Base-by-base conservation (phyloP, 2,888 invertebrate genomes). In the Willowsia nigromaculata region DNA sequence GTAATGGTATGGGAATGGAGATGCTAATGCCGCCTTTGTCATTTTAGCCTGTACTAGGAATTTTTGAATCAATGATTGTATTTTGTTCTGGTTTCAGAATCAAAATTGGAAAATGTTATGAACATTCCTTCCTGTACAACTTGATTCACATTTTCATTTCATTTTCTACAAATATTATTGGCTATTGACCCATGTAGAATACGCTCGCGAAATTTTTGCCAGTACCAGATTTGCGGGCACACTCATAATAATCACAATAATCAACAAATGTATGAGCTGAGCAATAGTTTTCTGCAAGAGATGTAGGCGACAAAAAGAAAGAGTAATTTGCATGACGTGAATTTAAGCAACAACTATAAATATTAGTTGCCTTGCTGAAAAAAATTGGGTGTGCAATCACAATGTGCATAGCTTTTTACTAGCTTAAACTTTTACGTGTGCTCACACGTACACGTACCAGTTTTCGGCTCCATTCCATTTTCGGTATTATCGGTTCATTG, bases 401-500 rank as follows among this genome's bases (percentile, higher is more conserved):
- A 65, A 25, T 68, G 30, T 13, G 1, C 15, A 6, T 1, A 33
- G 18, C 15, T 40, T 11, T 50, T 30, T 76, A 5, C 27, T 9
- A 59, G n/a, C n/a, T n/a, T n/a, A n/a, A n/a, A n/a, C n/a, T 22
- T 56, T 4, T 62, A 65, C 62, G 30, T 40, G 40, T n/a, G 62
- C 27, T 1, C 47, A n/a, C 22, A 47, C 40, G 47, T 47, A 47
- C 15, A 27, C 68, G 53, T 83, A 83, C 88, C 82, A 88, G 88
- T 88, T 88, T 87, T 88, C 65, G 13, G 27, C 76, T 65, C 56
- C 65, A 59, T 65, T 76, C 88, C 88, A 83, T 88, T 88, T 88
- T 88, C 88, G 88, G 88, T 53, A 53, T 83, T 83, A 88, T 88
- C 88, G 88, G 88, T 88, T 88, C 88, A 88, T 88, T 88, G 88